Evolutionary conservation across 2,888 invertebrate genomes (phyloP), one percentile per base, ranked within the genome.

Genomic region (Drosophila atripex): DNA sequence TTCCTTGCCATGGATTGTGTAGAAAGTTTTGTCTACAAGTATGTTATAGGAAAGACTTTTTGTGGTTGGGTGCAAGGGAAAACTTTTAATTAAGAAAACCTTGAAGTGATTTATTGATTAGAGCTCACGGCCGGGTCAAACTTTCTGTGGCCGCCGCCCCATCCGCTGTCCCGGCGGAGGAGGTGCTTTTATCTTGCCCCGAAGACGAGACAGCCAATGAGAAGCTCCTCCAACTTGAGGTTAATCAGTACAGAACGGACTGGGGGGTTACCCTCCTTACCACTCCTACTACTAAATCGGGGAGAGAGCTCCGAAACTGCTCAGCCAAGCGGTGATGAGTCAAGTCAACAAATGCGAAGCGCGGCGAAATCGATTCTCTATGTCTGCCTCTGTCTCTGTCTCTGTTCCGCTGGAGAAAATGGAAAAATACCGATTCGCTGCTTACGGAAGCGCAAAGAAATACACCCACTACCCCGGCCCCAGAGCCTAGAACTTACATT

Each of bases 61-160:
- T 83, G 73, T 86, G 82, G 77, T 71, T 52, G 73, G 77, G 76
- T 78, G 78, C 74, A 76, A 75, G 78, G 71, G 78, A 68, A 88
- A 90, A 89, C 68, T 90, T 90, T 90, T 90, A 90, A 90, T 90
- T 90, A 90, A 90, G 89, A 90, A 90, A 90, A 88, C 89, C 90
- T 89, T 89, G 88, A 89, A 89, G 89, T 90, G 89, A 90, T 90
- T 90, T 90, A 90, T 90, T 85, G 90, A 90, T 90, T 90, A 87
- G 75, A 64, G 16, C 71, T 66, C 71, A 60, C 64, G 43, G 71
- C 69, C 41, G 51, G 73, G 74, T 66, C 61, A 59, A 63, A 71
- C 53, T 74, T 74, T 59, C 28, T 39, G 65, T 54, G 61, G 65
- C 54, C 54, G 52, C 63, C 16, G 14, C 30, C 23, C 39, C n/a